Evolutionary conservation across 1,140 invertebrate species (phyloP), one percentile per base, ranked within the genome.

Genomic region (Hypsibius dujardini): DNA sequence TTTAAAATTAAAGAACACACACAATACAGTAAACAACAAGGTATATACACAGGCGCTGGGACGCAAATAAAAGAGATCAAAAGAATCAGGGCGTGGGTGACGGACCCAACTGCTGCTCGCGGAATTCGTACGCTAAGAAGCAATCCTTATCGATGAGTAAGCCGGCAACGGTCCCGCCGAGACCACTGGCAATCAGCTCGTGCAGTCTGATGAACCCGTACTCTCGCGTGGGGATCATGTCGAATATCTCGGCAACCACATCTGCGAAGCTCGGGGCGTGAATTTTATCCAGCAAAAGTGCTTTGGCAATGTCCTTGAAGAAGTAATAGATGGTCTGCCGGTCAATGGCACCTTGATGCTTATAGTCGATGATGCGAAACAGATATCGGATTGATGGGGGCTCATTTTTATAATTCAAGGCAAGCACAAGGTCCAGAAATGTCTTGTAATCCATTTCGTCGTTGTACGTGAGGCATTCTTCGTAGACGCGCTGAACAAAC

Each of bases 391-490:
- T 79, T 1, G 91, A 87, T 75, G 93, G 90, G 0, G 91, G 90
- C 78, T 95, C 92, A 72, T 88, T 85, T 42, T 90, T 84, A 81
- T 97, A 93, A 79, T 96, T 92, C 73, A 96, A 79, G 0, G 93
- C 93, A 46, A 97, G 81, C 0, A 95, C 90, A 81, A 97, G 90
- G 78, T 97, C 92, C 40, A 97, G 79, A 80, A 94, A 98, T 0
- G 91, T 92, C 81, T 95, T 95, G 79, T 95, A 98, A 79, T 98
- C 81, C 87, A 97, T 95, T 84, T 97, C 92, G 2, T 90, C 92
- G 76, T 92, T 88, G 77, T 93, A 96, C 0, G 93, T 97, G 0
- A 94, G 83, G 76, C 89, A 94, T 77, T 95, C 92, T 80, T 96
- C 90, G 80, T 95, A 97, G 0, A 96, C 88, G 69, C 92, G 83